Percentiles rank a stretch among this genome's conserved stretches.
These are phyloP conservation scores for Bombus sibiricus DNA, from an alignment of 1,140 invertebrate genomes.

Conservation along the genomic window DNA sequence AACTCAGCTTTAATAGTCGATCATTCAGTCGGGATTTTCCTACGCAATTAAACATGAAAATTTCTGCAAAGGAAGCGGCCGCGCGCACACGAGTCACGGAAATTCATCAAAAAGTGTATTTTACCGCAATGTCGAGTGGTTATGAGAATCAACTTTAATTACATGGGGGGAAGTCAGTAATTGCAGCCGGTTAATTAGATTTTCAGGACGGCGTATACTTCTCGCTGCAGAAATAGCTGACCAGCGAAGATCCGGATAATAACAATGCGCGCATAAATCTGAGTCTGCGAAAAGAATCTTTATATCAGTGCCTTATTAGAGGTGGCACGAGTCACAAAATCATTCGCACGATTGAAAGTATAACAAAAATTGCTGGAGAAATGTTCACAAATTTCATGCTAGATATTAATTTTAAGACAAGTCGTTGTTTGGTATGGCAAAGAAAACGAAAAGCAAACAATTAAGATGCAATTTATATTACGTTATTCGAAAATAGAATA, in stretches of 20 bases:
- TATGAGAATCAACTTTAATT: slow-evolving; percentile 63
- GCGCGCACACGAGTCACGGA: not conserved
- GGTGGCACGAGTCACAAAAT: too few relatives aligned
- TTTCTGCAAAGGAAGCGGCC: slow-evolving; percentile 32
- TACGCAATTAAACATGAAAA: slow-evolving; percentile 42
- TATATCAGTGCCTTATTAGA: not conserved
- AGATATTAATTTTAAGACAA: too few relatives aligned
- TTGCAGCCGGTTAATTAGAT: slow-evolving; percentile 64
- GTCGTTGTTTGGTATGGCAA: too few relatives aligned
- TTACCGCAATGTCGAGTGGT: slow-evolving; percentile 34
- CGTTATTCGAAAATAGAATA: too few relatives aligned
- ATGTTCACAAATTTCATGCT: too few relatives aligned
- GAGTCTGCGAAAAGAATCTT: not conserved
- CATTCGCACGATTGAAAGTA: not conserved
- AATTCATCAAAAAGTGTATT: slow-evolving; percentile 53
- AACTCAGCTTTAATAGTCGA: not conserved
- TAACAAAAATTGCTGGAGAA: too few relatives aligned
- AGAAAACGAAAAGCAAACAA: too few relatives aligned
- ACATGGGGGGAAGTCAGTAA: slow-evolving; percentile 36
- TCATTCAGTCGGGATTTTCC: slow-evolving; percentile 17
- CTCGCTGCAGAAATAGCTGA: slow-evolving; percentile 47
- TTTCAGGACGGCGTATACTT: slow-evolving; percentile 39
- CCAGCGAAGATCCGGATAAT: slow-evolving; percentile 25
- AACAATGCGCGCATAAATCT: not conserved
- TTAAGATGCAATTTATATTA: too few relatives aligned